These are phyloP conservation scores for Mycalesis mineus DNA, from an alignment of 2,888 invertebrate species.

Conservation along the genomic window DNA sequence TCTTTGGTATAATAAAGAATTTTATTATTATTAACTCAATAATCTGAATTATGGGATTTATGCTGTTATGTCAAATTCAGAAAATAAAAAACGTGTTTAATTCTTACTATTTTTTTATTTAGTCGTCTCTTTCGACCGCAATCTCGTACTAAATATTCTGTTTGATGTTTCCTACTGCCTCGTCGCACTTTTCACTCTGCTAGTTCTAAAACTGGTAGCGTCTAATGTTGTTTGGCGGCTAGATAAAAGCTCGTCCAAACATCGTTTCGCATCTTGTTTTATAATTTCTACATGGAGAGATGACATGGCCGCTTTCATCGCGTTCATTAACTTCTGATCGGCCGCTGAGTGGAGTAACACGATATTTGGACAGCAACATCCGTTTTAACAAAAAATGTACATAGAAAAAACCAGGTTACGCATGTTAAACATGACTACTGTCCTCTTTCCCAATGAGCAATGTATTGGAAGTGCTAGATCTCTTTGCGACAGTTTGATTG, in stretches of 20 bases:
- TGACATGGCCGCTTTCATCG: not conserved
- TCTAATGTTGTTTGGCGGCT: conserved; percentile 3
- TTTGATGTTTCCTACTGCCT: conserved; percentile 18
- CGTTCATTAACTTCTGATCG: not conserved
- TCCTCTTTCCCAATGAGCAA: too few relatives aligned
- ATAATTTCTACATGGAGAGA: not conserved
- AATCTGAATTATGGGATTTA: too few relatives aligned
- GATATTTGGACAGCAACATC: not conserved
- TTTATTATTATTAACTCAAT: too few relatives aligned
- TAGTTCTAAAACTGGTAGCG: conserved; percentile 1
- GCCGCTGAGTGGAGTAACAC: not conserved
- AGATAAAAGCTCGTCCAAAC: not conserved
- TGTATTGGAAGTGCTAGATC: too few relatives aligned
- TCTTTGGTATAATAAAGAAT: too few relatives aligned
- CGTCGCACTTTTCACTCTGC: conserved; percentile 9
- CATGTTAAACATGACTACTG: too few relatives aligned
- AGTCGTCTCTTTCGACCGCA: not conserved
- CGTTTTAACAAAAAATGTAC: not conserved
- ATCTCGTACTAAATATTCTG: not conserved
- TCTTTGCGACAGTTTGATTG: too few relatives aligned
- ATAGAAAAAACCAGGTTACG: too few relatives aligned
- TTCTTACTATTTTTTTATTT: too few relatives aligned
- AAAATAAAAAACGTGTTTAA: too few relatives aligned
- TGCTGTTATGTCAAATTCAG: too few relatives aligned
- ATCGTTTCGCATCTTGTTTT: not conserved